Percentiles rank a stretch among this genome's conserved stretches.
phyloP scores from a whole-genome alignment of 2,113 vertebrate species.

The Loxodonta africana region DNA sequence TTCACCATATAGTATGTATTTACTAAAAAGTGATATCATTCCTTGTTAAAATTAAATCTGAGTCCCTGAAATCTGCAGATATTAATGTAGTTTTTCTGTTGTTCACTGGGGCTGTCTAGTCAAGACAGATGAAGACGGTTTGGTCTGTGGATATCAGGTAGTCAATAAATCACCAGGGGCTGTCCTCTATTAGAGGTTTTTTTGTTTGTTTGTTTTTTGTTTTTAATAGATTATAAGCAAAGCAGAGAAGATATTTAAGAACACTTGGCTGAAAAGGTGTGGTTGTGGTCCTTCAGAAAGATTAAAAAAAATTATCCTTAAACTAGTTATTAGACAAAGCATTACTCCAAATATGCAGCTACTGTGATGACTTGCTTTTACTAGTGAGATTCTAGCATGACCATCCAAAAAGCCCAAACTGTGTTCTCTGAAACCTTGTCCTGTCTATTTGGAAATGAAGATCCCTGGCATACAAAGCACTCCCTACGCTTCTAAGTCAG shows the following conservation, averaged over 20 bases:
- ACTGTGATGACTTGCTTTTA: neutral
- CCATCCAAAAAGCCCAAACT: neutral
- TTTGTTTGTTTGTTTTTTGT: neutral
- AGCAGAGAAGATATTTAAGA: neutral
- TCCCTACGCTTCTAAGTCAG: neutral
- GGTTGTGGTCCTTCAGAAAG: neutral
- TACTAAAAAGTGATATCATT: neutral
- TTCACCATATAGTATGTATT: neutral
- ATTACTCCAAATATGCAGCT: neutral
- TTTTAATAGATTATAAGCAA: neutral
- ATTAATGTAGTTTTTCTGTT: neutral
- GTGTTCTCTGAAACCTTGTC: rapidly evolving
- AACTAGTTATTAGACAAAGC: neutral
- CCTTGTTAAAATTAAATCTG: neutral
- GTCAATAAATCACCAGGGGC: neutral
- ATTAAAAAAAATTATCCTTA: neutral
- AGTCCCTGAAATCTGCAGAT: neutral
- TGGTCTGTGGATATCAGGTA: neutral
- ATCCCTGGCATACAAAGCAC: neutral
- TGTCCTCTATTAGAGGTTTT: neutral
- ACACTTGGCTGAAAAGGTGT: neutral
- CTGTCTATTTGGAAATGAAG: neutral
- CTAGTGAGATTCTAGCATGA: neutral
- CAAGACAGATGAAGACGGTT: neutral
- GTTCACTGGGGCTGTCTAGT: neutral